Conservation (phyloP, 2,797 vertebrate species). For the Enteromius treurensis region DNA sequence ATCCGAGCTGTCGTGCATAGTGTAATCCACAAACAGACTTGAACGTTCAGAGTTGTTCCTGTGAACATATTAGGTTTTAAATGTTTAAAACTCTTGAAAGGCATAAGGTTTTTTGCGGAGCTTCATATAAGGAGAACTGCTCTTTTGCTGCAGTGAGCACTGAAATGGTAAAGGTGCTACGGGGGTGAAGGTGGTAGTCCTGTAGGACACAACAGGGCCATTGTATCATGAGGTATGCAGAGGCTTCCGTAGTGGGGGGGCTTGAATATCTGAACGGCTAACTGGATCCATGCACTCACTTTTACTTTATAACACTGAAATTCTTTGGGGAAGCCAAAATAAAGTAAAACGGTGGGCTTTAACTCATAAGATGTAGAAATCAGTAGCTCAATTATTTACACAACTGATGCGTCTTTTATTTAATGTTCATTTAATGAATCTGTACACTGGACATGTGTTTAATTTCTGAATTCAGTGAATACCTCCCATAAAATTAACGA, state of each 20-base stretch:
- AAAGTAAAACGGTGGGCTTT: neutral
- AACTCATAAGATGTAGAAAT: neutral
- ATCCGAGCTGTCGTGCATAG: neutral
- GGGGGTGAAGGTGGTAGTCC: conserved; percentile 45
- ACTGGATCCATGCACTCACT: conserved; percentile 30
- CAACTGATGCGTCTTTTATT: neutral
- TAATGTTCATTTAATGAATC: neutral
- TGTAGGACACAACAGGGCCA: conserved; percentile 59
- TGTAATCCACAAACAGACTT: neutral
- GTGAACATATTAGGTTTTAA: neutral
- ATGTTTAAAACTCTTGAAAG: neutral
- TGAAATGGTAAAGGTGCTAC: conserved; percentile 45
- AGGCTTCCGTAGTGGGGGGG: conserved; percentile 52
- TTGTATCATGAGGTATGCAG: conserved; percentile 59
- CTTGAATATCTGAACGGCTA: conserved; percentile 43
- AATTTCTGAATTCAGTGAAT: neutral
- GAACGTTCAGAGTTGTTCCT: neutral
- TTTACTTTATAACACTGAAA: conserved; percentile 28
- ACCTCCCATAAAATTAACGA: neutral
- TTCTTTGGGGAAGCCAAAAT: neutral
- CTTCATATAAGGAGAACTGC: neutral
- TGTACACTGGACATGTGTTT: neutral
- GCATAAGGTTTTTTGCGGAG: neutral
- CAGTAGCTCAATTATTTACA: neutral
- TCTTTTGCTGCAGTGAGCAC: conserved; percentile 6